Evolutionary conservation across 2,888 invertebrate species (phyloP), one percentile per base, ranked within the genome.

Genomic region (Pterostichus niger): DNA sequence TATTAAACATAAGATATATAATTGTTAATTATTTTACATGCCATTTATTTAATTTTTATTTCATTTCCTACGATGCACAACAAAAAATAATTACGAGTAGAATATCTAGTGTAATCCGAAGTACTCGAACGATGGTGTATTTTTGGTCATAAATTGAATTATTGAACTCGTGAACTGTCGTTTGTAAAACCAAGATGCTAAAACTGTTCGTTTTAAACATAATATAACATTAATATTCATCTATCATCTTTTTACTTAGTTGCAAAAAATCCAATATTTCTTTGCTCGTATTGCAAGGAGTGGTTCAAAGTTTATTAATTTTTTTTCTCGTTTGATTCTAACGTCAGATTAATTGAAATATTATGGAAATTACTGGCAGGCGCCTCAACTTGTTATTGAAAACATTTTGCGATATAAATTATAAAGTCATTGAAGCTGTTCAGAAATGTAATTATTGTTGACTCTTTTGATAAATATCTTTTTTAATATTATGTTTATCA

Each of bases 341-440:
- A 64, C 64, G 64, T 71, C 40, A 71, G 40, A 71, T 71, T 71
- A 71, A 71, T 71, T 71, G 46, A 17, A 46, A 71, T 71, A 71
- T 71, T 71, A 71, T 71, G 71, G 46, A 46, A 71, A 71, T 71
- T 46, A 46, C 13, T 71, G 44, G 46, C 71, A 71, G 71, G 71
- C 71, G 71, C 49, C 71, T 46, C 49, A 46, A 46, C 49, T 71
- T 46, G 71, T 71, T 71, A 44, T 71, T 71, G 71, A 71, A 71
- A 46, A 46, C 31, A 46, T 71, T 46, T 71, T 71, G 46, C 64
- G 64, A 64, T 33, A 59, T 59, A 64, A 64, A 64, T 64, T 64
- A 64, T 64, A 64, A 64, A 64, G 64, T 35, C 64, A 64, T 64
- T 64, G 64, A 35, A 64, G 64, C 64, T 64, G 64, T 35, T 64